These are phyloP conservation scores for Tadarida brasiliensis DNA, from an alignment of 2,797 vertebrate genomes.

Conservation along the genomic window DNA sequence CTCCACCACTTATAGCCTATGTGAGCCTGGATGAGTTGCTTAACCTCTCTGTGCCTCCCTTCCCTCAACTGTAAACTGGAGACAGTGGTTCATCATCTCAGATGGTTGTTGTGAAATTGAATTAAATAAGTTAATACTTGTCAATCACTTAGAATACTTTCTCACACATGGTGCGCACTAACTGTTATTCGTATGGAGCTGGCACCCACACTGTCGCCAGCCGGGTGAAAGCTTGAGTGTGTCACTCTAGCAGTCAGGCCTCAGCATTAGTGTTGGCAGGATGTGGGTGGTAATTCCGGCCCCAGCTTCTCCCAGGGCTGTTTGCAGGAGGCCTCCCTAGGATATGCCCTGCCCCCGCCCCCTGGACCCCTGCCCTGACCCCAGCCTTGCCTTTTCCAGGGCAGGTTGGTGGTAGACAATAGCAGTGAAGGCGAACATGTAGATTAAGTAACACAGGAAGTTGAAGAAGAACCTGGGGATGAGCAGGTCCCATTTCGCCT, in stretches of 20 bases:
- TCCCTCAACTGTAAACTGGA: not conserved
- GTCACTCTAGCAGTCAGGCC: not conserved
- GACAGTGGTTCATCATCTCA: not conserved
- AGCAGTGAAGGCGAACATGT: slow-evolving; percentile 92
- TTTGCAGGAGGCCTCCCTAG: not conserved
- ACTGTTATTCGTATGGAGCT: not conserved
- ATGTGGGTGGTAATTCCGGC: fast-evolving
- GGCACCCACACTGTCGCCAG: not conserved
- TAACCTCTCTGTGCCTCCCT: not conserved
- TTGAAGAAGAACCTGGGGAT: slow-evolving; percentile 91
- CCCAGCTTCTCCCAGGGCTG: not conserved
- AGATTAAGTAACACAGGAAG: slow-evolving; percentile 91
- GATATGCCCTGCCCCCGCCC: fast-evolving
- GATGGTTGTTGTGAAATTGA: not conserved
- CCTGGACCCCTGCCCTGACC: not conserved
- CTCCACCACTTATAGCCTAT: not conserved
- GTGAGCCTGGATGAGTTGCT: not conserved
- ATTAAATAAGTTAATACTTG: not conserved
- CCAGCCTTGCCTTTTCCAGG: slow-evolving; percentile 84
- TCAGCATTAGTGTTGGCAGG: not conserved
- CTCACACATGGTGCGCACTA: not conserved
- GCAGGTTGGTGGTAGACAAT: slow-evolving; percentile 91
- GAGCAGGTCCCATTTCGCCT: slow-evolving; percentile 95
- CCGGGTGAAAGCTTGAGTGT: not conserved
- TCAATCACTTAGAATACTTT: not conserved